These are phyloP conservation scores for Nemotelus pantherinus DNA, from an alignment of 2,888 invertebrate genomes.

Conservation along the genomic window DNA sequence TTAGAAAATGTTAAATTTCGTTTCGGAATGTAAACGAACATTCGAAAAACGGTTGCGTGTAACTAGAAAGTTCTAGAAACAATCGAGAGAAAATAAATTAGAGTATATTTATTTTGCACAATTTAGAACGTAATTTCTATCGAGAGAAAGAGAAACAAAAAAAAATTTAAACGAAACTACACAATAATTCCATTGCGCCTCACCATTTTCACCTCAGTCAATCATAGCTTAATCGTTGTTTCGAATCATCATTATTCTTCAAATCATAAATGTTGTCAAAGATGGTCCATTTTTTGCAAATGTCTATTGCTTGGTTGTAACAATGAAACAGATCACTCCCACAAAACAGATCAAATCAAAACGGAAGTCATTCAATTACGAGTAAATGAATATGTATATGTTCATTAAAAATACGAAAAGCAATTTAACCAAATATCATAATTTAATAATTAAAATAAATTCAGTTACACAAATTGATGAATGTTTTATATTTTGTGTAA, in stretches of 20 bases:
- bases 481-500: background rate
- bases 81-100: constrained; percentile 26
- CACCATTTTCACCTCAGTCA: background rate
- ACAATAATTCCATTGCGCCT: constrained; percentile 1
- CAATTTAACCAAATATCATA: constrained; percentile 40
- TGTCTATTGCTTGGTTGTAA: too few species aligned
- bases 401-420: constrained; percentile 7
- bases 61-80: constrained; percentile 19
- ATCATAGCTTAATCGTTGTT: background rate
- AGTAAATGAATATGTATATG: background rate
- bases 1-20: constrained; percentile 70
- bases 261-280: too few species aligned
- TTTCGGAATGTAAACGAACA: constrained; percentile 44
- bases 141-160: constrained; percentile 20
- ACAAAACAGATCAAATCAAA: too few species aligned
- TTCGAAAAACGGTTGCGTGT: background rate
- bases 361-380: background rate
- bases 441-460: constrained; percentile 20
- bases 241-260: too few species aligned
- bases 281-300: too few species aligned
- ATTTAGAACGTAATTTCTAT: constrained; percentile 37
- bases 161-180: constrained; percentile 2
- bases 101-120: constrained; percentile 43
- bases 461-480: constrained; percentile 3
- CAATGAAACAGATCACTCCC: too few species aligned